Percentiles rank a stretch among this genome's conserved stretches.
phyloP scores from a whole-genome alignment of 2,888 invertebrate genomes.

The Dysmachus trigonus region DNA sequence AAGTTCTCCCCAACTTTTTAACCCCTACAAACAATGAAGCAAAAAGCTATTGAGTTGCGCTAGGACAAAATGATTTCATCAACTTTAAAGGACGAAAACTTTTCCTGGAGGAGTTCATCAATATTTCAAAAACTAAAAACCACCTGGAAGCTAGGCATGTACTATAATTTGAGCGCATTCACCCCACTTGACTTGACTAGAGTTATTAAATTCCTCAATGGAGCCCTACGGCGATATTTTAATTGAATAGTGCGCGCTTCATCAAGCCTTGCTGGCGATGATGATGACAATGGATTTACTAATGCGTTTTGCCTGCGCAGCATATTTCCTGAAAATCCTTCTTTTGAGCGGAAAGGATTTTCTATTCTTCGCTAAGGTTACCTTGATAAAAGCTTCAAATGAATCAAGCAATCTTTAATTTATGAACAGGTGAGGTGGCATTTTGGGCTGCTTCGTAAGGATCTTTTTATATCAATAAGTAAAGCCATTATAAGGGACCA shows the following conservation, averaged over 20 bases:
- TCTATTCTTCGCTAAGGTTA: not conserved
- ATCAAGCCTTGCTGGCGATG: not conserved
- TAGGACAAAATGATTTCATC: not conserved
- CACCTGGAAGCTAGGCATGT: not conserved
- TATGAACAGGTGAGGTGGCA: not conserved
- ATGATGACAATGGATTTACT: not conserved
- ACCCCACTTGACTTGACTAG: no score
- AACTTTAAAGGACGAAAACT: not conserved
- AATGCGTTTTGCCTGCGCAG: not conserved
- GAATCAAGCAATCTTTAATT: not conserved
- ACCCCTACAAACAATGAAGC: not conserved
- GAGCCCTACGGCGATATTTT: not conserved
- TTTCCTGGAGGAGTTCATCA: not conserved
- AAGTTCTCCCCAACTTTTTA: not conserved
- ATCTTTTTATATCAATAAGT: not conserved
- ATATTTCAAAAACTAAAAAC: not conserved
- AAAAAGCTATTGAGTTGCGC: not conserved
- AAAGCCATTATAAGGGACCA: not conserved
- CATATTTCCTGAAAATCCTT: not conserved
- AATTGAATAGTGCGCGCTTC: not conserved
- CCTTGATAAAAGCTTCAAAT: not conserved
- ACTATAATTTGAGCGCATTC: not conserved
- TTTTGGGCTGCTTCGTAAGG: not conserved
- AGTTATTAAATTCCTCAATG: not conserved
- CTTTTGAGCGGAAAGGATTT: not conserved